Conservation (phyloP, 1,140 invertebrate genomes). For the Musca vetustissima region DNA sequence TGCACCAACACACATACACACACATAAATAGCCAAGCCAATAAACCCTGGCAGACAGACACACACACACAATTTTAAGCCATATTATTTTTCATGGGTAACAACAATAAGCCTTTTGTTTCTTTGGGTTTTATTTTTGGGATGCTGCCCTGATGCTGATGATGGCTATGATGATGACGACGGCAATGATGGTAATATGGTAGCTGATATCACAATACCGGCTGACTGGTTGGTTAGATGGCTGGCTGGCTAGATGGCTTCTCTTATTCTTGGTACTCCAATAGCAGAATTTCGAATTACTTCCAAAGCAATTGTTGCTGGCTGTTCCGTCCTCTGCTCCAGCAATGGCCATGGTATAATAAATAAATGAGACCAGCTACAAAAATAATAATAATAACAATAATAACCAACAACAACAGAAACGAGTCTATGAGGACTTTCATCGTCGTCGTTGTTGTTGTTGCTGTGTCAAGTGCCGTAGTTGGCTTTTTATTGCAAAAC, state of each 20-base stretch:
- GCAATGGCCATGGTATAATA: too few relatives aligned
- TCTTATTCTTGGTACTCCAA: background rate
- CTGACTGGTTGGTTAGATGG: too few relatives aligned
- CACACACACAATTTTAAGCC: background rate
- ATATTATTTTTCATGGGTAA: slow-evolving; percentile 10
- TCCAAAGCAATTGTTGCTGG: background rate
- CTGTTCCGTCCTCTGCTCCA: background rate
- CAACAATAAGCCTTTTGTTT: too few relatives aligned
- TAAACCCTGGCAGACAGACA: background rate
- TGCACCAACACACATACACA: background rate
- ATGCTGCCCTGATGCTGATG: too few relatives aligned
- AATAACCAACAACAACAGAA: background rate
- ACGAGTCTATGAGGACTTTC: background rate
- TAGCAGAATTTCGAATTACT: background rate
- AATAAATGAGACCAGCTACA: background rate
- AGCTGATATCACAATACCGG: too few relatives aligned
- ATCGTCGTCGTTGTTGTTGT: background rate
- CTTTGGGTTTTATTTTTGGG: too few relatives aligned
- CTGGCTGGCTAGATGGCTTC: too few relatives aligned
- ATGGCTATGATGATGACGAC: background rate
- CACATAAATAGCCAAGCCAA: background rate
- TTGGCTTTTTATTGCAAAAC: background rate
- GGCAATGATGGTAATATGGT: background rate
- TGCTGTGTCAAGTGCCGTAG: background rate
- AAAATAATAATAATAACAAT: slow-evolving; percentile 5